Conservation (phyloP, 2,888 invertebrate species). For the Neoaliturus tenellus region DNA sequence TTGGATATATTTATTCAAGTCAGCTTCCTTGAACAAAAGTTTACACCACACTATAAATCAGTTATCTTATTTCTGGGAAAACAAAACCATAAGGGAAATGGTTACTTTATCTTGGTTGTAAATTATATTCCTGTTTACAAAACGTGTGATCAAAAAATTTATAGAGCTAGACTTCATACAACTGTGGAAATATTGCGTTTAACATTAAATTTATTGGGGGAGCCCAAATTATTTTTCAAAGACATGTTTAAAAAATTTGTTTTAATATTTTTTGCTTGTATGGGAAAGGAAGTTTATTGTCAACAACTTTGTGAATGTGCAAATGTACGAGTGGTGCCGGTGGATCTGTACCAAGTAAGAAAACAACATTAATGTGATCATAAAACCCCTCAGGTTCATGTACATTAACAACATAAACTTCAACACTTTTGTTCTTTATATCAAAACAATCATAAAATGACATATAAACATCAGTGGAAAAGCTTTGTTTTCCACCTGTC, state of each 20-base stretch:
- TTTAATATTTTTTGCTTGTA: background rate
- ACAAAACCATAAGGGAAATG: background rate
- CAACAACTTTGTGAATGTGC: background rate
- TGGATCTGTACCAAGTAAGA: background rate
- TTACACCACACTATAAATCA: background rate
- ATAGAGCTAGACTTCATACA: no score
- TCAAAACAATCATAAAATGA: no score
- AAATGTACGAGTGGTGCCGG: background rate
- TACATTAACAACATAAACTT: no score
- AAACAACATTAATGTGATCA: no score
- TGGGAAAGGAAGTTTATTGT: background rate
- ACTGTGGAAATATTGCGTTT: no score
- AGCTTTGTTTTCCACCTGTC: no score
- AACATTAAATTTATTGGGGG: no score
- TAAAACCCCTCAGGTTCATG: no score
- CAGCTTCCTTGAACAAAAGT: background rate
- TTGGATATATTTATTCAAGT: background rate
- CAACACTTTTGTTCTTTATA: no score
- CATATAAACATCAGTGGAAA: no score
- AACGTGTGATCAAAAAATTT: no score
- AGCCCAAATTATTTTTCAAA: background rate
- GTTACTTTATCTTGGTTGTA: background rate
- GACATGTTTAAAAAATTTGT: background rate
- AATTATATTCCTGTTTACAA: background rate
- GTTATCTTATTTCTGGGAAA: background rate